Evolutionary conservation across 2,888 invertebrate species (phyloP), one percentile per base, ranked within the genome.

Genomic region (Acheta domesticus): DNA sequence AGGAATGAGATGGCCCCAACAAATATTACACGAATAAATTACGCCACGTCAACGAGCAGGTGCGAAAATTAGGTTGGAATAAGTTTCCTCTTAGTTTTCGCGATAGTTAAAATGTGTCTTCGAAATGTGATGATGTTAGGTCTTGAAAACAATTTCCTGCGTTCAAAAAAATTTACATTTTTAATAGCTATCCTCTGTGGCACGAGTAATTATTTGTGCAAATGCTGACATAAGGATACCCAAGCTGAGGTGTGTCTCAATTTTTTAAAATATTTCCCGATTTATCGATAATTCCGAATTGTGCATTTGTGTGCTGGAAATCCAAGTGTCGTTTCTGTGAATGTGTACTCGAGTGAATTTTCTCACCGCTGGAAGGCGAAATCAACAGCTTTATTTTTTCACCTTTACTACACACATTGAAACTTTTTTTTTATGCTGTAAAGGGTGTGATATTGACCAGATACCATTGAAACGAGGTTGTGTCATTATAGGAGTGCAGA

Each of bases 21-120:
- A 19, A 19, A 62, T 19, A n/a, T 48, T 14, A 23, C 23, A 20
- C n/a, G 48, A 23, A 21, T 73, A 79, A 77, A 80, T 79, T 74
- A 75, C 83, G 83, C 83, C 83, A 83, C 83, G 83, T 83, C 83
- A 83, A 83, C 83, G 82, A 80, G 81, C 81, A 78, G 81, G 75
- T 80, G 50, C 77, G 79, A 75, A 80, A 80, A 80, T 81, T 79
- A 78, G 79, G 79, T 80, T 81, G 79, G 77, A 76, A 62, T 77
- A 21, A 62, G 62, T 62, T 62, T 62, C 62, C 62, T 62, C 62
- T 62, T 62, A n/a, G 14, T 62, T 62, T 62, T 62, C n/a, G 62
- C 62, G 62, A 62, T 62, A 62, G n/a, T 62, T 62, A 19, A 19
- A 19, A n/a, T 62, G 62, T 62, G 62, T 62, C 62, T 62, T 19